These are phyloP conservation scores for Falcaria lacertinaria DNA, from an alignment of 2,888 invertebrate species.

Conservation along the genomic window DNA sequence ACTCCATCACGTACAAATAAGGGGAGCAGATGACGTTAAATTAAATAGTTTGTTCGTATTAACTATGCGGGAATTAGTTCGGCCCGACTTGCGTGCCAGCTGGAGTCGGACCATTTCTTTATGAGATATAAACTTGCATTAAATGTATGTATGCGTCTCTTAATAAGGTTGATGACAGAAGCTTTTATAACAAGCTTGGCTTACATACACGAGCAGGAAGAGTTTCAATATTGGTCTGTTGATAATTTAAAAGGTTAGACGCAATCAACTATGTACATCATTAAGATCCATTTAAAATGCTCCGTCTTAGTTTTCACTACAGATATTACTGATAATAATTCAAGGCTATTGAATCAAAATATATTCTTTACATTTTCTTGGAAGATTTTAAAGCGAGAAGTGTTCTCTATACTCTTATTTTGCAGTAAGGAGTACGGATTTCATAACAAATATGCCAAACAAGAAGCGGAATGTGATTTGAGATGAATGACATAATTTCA, in stretches of 20 bases:
- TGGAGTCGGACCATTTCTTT: constrained; percentile 60
- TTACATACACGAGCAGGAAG: not conserved
- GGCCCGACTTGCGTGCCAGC: constrained; percentile 58
- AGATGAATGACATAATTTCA: not conserved
- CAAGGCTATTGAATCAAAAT: too few species aligned
- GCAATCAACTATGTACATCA: not conserved
- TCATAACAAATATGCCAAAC: not conserved
- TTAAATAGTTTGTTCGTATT: constrained; percentile 74
- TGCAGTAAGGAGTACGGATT: not conserved
- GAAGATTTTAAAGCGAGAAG: too few species aligned
- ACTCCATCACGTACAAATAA: constrained; percentile 48
- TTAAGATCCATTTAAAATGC: not conserved
- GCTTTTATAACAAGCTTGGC: not conserved
- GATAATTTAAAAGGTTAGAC: not conserved
- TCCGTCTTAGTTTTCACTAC: not conserved
- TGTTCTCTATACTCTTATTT: too few species aligned
- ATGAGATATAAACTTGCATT: constrained; percentile 29
- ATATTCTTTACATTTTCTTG: too few species aligned
- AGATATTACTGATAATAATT: not conserved
- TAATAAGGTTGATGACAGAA: constrained; percentile 4
- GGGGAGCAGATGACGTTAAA: constrained; percentile 73
- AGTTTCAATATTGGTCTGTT: not conserved
- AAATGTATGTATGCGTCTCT: constrained; percentile 1
- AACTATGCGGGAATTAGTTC: constrained; percentile 69
- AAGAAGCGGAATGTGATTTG: not conserved